These are phyloP conservation scores for Ciconia stormi DNA, from an alignment of 2,113 vertebrate genomes.

Conservation along the genomic window DNA sequence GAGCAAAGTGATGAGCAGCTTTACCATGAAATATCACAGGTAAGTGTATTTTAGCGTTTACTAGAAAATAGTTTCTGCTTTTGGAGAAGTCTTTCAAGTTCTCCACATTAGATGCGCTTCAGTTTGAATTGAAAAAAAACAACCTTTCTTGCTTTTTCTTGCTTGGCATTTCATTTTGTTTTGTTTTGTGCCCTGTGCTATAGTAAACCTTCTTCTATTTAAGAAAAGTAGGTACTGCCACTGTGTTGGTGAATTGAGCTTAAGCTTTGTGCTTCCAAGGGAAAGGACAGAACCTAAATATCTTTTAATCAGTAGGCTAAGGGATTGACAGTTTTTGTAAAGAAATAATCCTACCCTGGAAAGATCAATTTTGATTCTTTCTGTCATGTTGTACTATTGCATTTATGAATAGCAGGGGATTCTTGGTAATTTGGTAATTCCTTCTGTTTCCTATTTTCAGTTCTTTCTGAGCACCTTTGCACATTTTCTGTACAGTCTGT, in stretches of 20 bases:
- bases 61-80: not conserved
- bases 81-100: not conserved
- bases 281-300: not conserved
- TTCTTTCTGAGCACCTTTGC: not conserved
- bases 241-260: not conserved
- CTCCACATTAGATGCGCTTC: not conserved
- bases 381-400: not conserved
- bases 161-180: not conserved
- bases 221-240: not conserved
- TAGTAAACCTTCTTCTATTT: not conserved
- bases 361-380: not conserved
- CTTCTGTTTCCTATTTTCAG: not conserved
- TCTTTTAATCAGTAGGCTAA: not conserved
- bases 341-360: not conserved
- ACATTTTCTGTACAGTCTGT: not conserved
- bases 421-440: not conserved
- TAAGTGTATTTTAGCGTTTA: slow-evolving; percentile 50
- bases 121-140: not conserved
- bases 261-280: not conserved
- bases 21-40: slow-evolving; percentile 96
- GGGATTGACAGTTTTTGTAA: not conserved
- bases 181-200: not conserved
- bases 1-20: slow-evolving; percentile 97
- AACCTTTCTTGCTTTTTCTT: not conserved
- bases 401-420: not conserved